Evolutionary conservation across 1,140 invertebrate species (phyloP).

Genomic region (Drosophila arawakana): DNA sequence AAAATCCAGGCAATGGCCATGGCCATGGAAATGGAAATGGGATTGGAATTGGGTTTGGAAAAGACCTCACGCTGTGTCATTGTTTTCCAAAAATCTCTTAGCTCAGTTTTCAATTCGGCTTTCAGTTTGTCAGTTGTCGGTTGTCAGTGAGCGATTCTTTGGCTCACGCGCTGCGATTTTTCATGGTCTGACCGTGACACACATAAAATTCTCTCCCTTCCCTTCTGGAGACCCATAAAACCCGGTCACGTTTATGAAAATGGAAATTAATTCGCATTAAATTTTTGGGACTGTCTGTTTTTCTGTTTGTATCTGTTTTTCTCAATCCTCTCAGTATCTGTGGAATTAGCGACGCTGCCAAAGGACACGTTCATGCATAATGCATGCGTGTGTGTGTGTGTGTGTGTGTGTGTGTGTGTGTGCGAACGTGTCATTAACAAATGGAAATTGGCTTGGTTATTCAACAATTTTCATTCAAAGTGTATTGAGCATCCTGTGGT

Average conservation of each 20-base stretch:
- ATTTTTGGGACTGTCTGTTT: conserved; percentile 40
- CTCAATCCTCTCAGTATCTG: conserved; percentile 13
- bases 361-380: conserved; percentile 72
- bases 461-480: conserved; percentile 35
- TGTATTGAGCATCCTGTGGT: conserved; percentile 35
- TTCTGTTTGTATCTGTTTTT: conserved; percentile 12
- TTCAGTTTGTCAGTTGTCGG: neutral
- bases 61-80: conserved; percentile 66
- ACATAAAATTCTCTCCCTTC: conserved; percentile 50
- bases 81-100: conserved; percentile 51
- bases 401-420: conserved; percentile 19
- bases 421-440: conserved; percentile 57
- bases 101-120: neutral
- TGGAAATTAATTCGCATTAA: conserved; percentile 75
- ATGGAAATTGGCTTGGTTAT: conserved; percentile 41
- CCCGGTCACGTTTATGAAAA: conserved; percentile 50
- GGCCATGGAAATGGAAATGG: neutral
- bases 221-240: conserved; percentile 32
- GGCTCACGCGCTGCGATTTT: conserved; percentile 76
- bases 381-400: conserved; percentile 4
- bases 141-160: conserved; percentile 48
- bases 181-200: conserved; percentile 76
- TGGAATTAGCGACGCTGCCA: conserved; percentile 70
- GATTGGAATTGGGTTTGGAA: conserved; percentile 2
- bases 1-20: neutral